Percentiles rank a stretch among this genome's conserved stretches.
Conservation (phyloP, 1,140 invertebrate species). For the Drosophila ohnishii region DNA sequence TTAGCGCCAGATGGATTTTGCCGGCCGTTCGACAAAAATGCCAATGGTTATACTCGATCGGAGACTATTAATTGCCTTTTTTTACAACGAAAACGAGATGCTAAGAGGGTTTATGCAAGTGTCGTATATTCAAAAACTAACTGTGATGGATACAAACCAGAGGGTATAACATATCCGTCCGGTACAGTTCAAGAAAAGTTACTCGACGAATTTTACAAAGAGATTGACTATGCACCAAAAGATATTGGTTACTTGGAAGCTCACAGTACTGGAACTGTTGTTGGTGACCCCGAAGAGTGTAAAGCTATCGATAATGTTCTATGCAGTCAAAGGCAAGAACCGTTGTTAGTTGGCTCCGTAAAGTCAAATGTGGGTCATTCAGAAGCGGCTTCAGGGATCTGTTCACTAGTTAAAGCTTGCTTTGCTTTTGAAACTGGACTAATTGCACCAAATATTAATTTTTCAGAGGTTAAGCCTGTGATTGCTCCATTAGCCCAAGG, state of each 20-base stretch:
- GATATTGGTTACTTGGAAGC: slow-evolving; percentile 93
- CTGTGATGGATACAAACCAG: slow-evolving; percentile 94
- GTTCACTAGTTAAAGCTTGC: slow-evolving; percentile 91
- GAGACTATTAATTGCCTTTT: slow-evolving; percentile 91
- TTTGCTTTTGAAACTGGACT: slow-evolving; percentile 89
- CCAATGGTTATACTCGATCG: slow-evolving; percentile 90
- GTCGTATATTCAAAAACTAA: slow-evolving; percentile 86
- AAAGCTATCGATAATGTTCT: slow-evolving; percentile 93
- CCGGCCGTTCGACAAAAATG: slow-evolving; percentile 94
- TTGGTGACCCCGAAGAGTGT: slow-evolving; percentile 95
- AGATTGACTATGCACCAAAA: slow-evolving; percentile 89
- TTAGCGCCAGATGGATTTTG: slow-evolving; percentile 93
- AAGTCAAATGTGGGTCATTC: slow-evolving; percentile 98
- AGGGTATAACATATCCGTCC: slow-evolving; percentile 96
- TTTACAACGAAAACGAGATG: slow-evolving; percentile 91
- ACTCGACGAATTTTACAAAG: slow-evolving; percentile 93
- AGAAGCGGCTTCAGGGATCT: slow-evolving; percentile 94
- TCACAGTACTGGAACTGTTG: slow-evolving; percentile 93
- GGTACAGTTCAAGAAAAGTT: slow-evolving; percentile 91
- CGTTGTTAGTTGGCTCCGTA: slow-evolving; percentile 93
- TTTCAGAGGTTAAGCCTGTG: slow-evolving; percentile 87
- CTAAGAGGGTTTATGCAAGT: slow-evolving; percentile 90
- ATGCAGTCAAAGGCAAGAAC: slow-evolving; percentile 87
- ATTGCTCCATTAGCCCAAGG: slow-evolving; percentile 89
- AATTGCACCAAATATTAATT: slow-evolving; percentile 93